Percentiles rank a stretch among this genome's conserved stretches.
These are phyloP conservation scores for Elegia similella DNA, from an alignment of 2,888 invertebrate species.

Conservation along the genomic window DNA sequence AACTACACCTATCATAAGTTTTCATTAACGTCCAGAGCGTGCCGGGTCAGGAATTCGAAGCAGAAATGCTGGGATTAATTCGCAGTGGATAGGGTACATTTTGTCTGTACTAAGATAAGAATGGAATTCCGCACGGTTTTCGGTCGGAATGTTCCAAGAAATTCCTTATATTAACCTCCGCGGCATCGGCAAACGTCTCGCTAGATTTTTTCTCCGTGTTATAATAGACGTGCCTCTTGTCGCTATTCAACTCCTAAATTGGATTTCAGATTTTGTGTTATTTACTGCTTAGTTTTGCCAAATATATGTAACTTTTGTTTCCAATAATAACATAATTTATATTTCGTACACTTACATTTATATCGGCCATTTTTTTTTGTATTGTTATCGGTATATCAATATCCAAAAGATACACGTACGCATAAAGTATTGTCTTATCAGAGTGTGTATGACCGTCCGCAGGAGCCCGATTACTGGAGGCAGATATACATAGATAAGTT, in stretches of 20 bases:
- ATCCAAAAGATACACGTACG: too few relatives aligned
- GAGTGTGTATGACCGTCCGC: too few relatives aligned
- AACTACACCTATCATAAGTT: conserved; percentile 11
- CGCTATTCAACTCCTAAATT: conserved; percentile 5
- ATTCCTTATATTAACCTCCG: conserved; percentile 15
- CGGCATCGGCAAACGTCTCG: conserved; percentile 4
- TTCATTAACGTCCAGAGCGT: conserved; percentile 9
- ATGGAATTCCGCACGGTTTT: conserved; percentile 16
- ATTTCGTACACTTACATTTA: too few relatives aligned
- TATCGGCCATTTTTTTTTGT: too few relatives aligned
- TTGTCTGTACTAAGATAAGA: conserved; percentile 13
- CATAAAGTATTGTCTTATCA: too few relatives aligned
- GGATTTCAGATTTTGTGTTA: conserved; percentile 1
- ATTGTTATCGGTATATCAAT: too few relatives aligned
- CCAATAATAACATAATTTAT: neutral
- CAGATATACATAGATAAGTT: too few relatives aligned
- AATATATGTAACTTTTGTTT: neutral
- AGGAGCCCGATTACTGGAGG: too few relatives aligned
- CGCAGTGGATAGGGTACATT: conserved; percentile 11
- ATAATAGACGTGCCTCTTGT: conserved; percentile 11
- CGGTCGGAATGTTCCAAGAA: conserved; percentile 11
- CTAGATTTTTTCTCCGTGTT: conserved; percentile 14
- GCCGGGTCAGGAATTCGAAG: conserved; percentile 9
- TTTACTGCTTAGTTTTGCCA: neutral
- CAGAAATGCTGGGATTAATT: conserved; percentile 12